Evolutionary conservation across 2,113 vertebrate species (phyloP), one percentile per base, ranked within the genome.

Genomic region (Kobus ellipsiprymnus): DNA sequence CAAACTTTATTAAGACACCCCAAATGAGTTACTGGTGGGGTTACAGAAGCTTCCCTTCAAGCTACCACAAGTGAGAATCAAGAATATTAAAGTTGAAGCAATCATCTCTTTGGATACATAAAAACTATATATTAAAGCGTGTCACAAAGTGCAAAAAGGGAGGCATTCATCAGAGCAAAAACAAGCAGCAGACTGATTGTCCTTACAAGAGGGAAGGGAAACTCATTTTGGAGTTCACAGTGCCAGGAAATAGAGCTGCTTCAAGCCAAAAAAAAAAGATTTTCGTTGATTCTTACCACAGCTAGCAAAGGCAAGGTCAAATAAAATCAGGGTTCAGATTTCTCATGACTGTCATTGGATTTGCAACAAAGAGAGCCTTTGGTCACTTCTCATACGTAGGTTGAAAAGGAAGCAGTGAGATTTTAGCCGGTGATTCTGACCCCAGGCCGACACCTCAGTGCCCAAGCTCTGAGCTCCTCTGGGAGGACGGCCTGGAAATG

Each of bases 281-380:
- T 85, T 80, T 80, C 14, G 30, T 50, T 82, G 64, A 89, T 92
- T 96, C 36, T 94, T 94, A 77, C 94, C 46, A 95, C 23, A 95
- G 44, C 48, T 48, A 94, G 81, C 82, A 91, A 97, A 98, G 86
- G 19, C 60, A 93, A 97, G 77, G 59, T 92, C 57, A 27, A 78
- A 96, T 57, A 77, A 88, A 93, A 52, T 0, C 0, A 33, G 67
- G 10, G 71, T 52, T 95, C 95, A 77, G 60, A 84, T 91, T 95
- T 95, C 93, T 85, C 67, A 40, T 7, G 27, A 81, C 48, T 36
- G 30, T 21, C 36, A 13, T 1, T 67, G 54, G 36, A 82, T 84
- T 33, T 44, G 40, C 77, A 54, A n/a, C 71, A 64, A 82, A 85
- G 80, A 82, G 78, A 90, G 64, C 21, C 46, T 95, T 55, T 67